Base-by-base conservation (phyloP, 1,140 invertebrate genomes). In the Papilio helenus region DNA sequence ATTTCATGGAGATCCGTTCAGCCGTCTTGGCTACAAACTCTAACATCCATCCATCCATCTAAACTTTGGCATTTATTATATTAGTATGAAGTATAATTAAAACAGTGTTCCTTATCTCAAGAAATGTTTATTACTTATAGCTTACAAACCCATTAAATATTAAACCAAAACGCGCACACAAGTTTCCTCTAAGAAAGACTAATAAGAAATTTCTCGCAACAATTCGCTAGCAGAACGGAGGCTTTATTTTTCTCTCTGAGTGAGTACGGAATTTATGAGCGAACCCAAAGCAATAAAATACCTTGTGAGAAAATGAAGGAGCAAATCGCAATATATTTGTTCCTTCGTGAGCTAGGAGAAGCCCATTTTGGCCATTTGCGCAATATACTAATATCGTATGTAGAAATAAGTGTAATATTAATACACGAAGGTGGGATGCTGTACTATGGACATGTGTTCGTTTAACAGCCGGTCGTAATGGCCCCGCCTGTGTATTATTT, bases 271-370 rank as follows among this genome's bases (percentile, higher is more conserved):
- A 94, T 93, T 94, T 93, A 94, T 92, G 92, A 87, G 89, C 87
- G 89, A 87, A 88, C 90, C 90, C 90, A 90, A 91, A 89, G 92
- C 90, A 94, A 93, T 94, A 94, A 94, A 94, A 94, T 92, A 94
- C 93, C 93, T 94, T 90, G 89, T 84, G 90, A 90, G 93, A 94
- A 93, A 93, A 93, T 93, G 92, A 93, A 93, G 89, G 92, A 90
- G 91, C 88, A 93, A 94, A 93, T 93, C 89, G 91, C 90, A 91
- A 93, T 92, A 91, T 92, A 92, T 94, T 94, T 93, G 90, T 92
- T 92, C 89, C 87, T 90, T 85, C 86, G 90, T 86, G 91, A 58
- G 89, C 87, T 89, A 87, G n/a, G n/a, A n/a, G 87, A 88, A 86
- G 87, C 87, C 86, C 90, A 89, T 92, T 92, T 88, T 88, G 87